Conservation (phyloP, 2,797 vertebrate genomes). For the Microtus obscurus region DNA sequence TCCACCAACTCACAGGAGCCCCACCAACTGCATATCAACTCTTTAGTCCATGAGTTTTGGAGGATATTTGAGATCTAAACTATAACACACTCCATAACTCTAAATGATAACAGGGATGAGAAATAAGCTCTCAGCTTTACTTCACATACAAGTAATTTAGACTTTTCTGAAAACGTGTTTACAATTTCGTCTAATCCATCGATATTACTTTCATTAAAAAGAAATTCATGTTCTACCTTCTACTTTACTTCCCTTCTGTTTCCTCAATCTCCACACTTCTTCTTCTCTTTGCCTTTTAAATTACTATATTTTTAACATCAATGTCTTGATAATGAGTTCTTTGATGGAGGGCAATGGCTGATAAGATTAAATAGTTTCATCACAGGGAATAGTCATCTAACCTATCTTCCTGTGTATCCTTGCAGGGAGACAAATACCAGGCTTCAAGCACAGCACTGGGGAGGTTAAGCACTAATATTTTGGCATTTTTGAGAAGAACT, state of each 20-base stretch:
- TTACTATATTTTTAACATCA: not conserved
- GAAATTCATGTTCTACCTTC: not conserved
- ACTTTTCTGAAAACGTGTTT: conserved; percentile 11
- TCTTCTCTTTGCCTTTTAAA: conserved; percentile 9
- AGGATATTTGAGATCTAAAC: not conserved
- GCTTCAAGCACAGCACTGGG: not conserved
- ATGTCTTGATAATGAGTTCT: not conserved
- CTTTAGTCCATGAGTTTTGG: not conserved
- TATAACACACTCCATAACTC: not conserved
- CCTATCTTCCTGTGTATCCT: not conserved
- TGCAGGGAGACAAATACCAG: not conserved
- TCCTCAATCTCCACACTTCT: not conserved
- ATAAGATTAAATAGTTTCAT: conserved; percentile 6
- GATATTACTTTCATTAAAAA: conserved; percentile 16
- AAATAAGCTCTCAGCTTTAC: not conserved
- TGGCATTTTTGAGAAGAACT: conserved; percentile 4
- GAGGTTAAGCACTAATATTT: conserved; percentile 25
- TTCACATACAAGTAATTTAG: not conserved
- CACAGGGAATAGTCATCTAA: not conserved
- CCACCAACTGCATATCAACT: not conserved
- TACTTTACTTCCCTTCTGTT: not conserved
- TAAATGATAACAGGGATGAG: not conserved
- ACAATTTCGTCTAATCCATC: not conserved
- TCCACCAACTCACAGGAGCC: not conserved
- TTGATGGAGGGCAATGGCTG: not conserved